phyloP scores from a whole-genome alignment of 2,113 vertebrate genomes.

The Pterocles burchelli region DNA sequence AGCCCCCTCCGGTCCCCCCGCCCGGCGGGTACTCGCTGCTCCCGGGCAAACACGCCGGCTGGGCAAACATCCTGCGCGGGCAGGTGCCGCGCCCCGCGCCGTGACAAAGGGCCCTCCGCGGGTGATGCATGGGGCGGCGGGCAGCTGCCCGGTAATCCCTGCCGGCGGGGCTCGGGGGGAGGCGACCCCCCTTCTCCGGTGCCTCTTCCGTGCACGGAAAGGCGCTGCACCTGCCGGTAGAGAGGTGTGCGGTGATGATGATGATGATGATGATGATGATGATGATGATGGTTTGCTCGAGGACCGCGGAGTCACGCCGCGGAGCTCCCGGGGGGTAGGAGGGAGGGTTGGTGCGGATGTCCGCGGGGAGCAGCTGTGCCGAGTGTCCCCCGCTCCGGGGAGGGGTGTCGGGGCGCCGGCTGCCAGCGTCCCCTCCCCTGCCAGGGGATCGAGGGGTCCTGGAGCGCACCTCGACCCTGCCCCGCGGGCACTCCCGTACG shows the following conservation, averaged over 20 bases:
- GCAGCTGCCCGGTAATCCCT: constrained; percentile 16
- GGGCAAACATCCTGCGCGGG: not conserved
- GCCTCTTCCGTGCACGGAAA: not conserved
- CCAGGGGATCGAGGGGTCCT: accelerated
- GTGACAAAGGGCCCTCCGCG: not conserved
- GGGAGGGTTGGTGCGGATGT: too few species aligned
- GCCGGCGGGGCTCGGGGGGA: not conserved
- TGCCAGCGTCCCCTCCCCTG: not conserved
- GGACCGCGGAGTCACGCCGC: not conserved
- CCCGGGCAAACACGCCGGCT: not conserved
- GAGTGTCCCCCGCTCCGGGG: too few species aligned
- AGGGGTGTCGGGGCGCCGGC: not conserved
- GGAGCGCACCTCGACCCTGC: too few species aligned
- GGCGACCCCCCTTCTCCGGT: too few species aligned
- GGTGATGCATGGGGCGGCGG: not conserved
- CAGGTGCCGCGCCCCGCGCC: not conserved
- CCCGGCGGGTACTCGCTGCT: not conserved
- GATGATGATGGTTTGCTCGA: not conserved
- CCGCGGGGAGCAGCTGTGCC: not conserved
- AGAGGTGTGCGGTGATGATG: not conserved
- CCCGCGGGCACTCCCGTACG: too few species aligned
- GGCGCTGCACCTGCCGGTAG: not conserved
- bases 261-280: not conserved
- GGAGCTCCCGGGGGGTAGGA: not conserved
- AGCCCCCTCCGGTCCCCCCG: not conserved